Base-by-base conservation (phyloP, 2,888 invertebrate genomes). In the Orthosia incerta region DNA sequence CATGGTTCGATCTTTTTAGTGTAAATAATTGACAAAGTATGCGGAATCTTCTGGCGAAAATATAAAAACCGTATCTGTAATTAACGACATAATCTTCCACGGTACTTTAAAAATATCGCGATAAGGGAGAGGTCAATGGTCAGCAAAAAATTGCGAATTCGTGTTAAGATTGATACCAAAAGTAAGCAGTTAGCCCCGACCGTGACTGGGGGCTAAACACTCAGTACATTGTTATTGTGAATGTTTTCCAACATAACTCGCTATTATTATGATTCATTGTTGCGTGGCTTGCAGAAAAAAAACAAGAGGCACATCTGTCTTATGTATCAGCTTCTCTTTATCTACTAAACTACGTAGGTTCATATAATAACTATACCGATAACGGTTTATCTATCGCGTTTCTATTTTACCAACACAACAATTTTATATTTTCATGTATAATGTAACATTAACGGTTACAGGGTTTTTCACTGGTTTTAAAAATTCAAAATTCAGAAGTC, bases 51-150 rank as follows among this genome's bases (percentile, higher is more conserved):
- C 39, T 31, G 31, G 0, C 31, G 31, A 31, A 31, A 31, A 31
- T 3, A 31, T 31, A 9, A 39, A 39, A 39, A 9, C 1, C 1
- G 7, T 39, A 9, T 39, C 9, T 39, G 1, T 39, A 39, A 39
- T 39, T 39, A 39, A 39, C 9, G 39, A 9, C 39, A 39, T 39
- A 39, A 9, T 9, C 9, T 39, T 39, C 9, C 9, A 39, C 39
- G 39, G 39, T 9, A 57, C 51, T 51, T 48, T 67, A 68, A 74
- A 78, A 55, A 55, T 13, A 23, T 57, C 39, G 20, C 48, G 70
- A 73, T 83, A 79, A 59, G 46, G 9, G 1, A 46, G n/a, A 56
- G 75, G 62, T 45, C 53, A 76, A 73, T 48, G 76, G 70, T 80
- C 65, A 77, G n/a, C 57, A 71, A 63, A 63, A 51, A 73, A 76